Conservation (phyloP, 2,888 invertebrate genomes). For the Spisula subtruncata region DNA sequence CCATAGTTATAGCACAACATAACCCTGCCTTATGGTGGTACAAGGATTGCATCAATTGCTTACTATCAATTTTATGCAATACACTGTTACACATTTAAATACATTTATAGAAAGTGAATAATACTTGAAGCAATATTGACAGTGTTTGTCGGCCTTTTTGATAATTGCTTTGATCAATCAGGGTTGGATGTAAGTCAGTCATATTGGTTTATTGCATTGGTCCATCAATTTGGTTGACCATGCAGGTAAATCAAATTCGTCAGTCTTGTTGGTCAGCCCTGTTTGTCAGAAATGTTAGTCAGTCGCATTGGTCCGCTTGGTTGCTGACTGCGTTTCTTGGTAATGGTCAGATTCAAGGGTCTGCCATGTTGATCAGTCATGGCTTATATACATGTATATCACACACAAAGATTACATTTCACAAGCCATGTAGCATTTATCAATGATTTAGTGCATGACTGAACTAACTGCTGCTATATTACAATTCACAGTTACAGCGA, state of each 20-base stretch:
- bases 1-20: no score
- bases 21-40: neutral
- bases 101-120: no score
- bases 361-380: no score
- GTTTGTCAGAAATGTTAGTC: neutral
- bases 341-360: no score
- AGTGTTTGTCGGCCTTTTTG: no score
- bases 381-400: neutral
- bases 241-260: neutral
- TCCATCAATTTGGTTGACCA: neutral
- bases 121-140: no score
- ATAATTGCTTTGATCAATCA: no score
- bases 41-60: conserved; percentile 21
- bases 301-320: no score
- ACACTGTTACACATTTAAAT: neutral
- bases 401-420: neutral
- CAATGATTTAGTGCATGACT: neutral
- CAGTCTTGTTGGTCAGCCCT: neutral
- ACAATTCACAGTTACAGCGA: neutral
- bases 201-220: neutral
- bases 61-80: neutral
- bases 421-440: conserved; percentile 2
- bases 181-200: no score
- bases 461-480: neutral
- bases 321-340: no score